Percentiles rank a stretch among this genome's conserved stretches.
Conservation (phyloP, 2,888 invertebrate genomes). For the Cistogaster globosa region DNA sequence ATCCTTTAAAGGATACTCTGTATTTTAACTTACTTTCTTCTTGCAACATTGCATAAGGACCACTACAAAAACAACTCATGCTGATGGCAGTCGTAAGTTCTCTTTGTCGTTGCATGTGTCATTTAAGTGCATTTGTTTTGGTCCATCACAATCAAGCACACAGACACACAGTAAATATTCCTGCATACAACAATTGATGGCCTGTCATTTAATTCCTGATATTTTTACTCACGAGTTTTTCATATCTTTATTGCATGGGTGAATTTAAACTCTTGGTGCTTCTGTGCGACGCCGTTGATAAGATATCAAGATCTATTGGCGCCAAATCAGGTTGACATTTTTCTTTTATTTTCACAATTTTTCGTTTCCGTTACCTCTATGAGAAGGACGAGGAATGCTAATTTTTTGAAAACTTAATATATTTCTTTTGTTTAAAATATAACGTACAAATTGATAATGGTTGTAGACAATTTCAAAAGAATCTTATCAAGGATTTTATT, state of each 20-base stretch:
- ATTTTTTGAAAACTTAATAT: neutral
- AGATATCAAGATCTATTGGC: constrained; percentile 74
- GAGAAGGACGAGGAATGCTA: constrained; percentile 32
- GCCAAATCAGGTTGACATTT: constrained; percentile 73
- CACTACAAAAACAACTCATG: neutral
- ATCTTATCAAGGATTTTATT: too few relatives aligned
- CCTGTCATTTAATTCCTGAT: constrained; percentile 56
- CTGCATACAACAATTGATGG: constrained; percentile 63
- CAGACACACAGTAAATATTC: constrained; percentile 28
- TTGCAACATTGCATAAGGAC: constrained; percentile 2
- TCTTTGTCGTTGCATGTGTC: constrained; percentile 60
- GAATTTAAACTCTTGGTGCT: constrained; percentile 42
- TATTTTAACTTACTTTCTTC: constrained; percentile 6
- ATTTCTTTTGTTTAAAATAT: too few relatives aligned
- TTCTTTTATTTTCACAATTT: constrained; percentile 13
- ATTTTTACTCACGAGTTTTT: constrained; percentile 29
- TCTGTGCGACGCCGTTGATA: constrained; percentile 73
- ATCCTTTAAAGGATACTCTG: constrained; percentile 62
- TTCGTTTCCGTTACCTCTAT: constrained; percentile 29
- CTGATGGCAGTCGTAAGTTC: constrained; percentile 52
- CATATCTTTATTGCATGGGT: constrained; percentile 22
- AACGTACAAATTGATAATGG: too few relatives aligned
- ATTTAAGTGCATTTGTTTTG: constrained; percentile 64
- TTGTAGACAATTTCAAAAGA: too few relatives aligned
- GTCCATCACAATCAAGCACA: constrained; percentile 38